Evolutionary conservation across 2,797 vertebrate genomes (phyloP), one percentile per base, ranked within the genome.

Genomic region (Sphaeramia orbicularis): DNA sequence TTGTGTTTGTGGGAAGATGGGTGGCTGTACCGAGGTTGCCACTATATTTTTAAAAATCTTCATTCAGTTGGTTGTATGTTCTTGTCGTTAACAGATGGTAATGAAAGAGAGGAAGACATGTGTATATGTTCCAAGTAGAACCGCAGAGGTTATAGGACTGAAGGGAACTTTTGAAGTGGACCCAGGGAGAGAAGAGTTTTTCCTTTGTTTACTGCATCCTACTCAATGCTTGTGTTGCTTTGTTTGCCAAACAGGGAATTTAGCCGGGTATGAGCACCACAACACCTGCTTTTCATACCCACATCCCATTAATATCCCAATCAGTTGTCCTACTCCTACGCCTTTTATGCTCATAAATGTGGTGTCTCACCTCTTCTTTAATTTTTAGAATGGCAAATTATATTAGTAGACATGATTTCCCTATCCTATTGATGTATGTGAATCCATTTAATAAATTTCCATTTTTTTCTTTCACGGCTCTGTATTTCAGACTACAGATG

Each of bases 221-320:
- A 74, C 75, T 89, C 79, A 57, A 72, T 60, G 62, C 76, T 90
- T 85, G 75, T 87, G 83, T 91, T 80, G 84, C 87, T 93, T 83
- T 78, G 74, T 91, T 92, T 91, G 89, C 92, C 90, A 93, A 93
- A 93, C 90, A 66, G 74, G n/a, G 74, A 91, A 68, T 83, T 85
- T 75, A 74, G 60, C 58, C 59, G 78, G 83, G 74, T 74, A 49
- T 55, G 53, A 83, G 66, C 61, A 81, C 75, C 74, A 76, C 51
- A 65, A 68, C 55, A 78, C 68, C 49, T 13, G 14, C 63, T 60
- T 69, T 74, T 72, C 66, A 50, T 60, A 57, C 50, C 44, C 59
- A 18, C 59, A 18, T 49, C 53, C 63, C 70, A 11, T 18, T 15
- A 45, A 67, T 62, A 80, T 76, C 81, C 80, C 45, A 14, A 56